Base-by-base conservation (phyloP, 2,888 invertebrate genomes). In the Nymphalis c-album region DNA sequence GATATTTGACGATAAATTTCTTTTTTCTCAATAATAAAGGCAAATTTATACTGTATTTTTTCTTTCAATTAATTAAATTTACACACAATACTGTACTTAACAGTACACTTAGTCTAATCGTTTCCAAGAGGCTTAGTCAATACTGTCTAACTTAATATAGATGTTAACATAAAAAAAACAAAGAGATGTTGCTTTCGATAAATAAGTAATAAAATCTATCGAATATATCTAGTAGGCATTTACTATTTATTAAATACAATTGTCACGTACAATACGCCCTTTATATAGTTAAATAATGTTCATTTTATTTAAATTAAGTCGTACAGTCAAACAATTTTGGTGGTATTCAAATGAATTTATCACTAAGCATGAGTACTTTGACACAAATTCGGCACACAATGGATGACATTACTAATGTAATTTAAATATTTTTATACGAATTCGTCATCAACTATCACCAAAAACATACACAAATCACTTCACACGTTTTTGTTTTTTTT, bases 1-100 rank as follows among this genome's bases (percentile, higher is more conserved):
- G 88, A 85, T 88, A 85, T 80, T 87, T 73, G 50, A 35, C n/a
- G 17, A 57, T 50, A 57, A 68, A 59, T 63, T 63, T 40, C 1
- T 57, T 17, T n/a, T n/a, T 31, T 55, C 16, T 47, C 13, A 17
- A 17, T 47, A 7, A 5, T n/a, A 47, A 47, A 47, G 17, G 1
- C 6, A 2, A 31, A 6, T 40, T 40, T 40, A 2, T 40, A 40
- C 10, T 40, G 1, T 40, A 40, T 2, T 10, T 40, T 10, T 40
- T 40, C 10, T 2, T 10, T 3, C 2, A 40, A 40, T 13, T 13
- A 40, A 13, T 4, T 13, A 13, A 13, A 40, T 40, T 40, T 13
- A 40, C 10, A 40, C 13, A 13, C 4, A 40, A 4, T 13, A 40
- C 13, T 13, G 4, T 40, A 40, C 4, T 40, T 2, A 13, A 13